These are phyloP conservation scores for Nyctibius grandis DNA, from an alignment of 2,797 vertebrate species.

Conservation along the genomic window DNA sequence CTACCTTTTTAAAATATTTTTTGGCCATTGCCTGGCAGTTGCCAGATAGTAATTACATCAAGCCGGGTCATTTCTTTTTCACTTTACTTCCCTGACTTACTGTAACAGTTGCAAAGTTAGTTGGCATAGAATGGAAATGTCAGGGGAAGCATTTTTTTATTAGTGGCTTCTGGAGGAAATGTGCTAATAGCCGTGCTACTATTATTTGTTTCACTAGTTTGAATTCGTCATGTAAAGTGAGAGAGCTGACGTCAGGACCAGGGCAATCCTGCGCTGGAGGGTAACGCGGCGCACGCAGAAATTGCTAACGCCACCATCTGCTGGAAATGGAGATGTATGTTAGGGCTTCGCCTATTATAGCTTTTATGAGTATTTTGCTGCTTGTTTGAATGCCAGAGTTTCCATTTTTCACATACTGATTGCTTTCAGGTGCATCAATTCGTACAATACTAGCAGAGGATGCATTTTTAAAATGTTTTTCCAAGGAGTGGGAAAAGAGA, in stretches of 20 bases:
- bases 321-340: background rate
- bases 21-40: background rate
- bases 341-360: background rate
- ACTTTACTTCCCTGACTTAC: background rate
- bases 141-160: background rate
- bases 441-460: background rate
- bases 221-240: background rate
- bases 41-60: background rate
- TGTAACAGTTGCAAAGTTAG: background rate
- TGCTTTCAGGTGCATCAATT: background rate
- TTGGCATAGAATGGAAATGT: background rate
- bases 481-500: background rate
- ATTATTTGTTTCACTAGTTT: background rate
- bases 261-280: background rate
- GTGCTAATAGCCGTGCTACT: background rate
- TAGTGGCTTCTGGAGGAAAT: constrained; percentile 11
- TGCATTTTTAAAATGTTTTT: background rate
- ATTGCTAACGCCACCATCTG: constrained; percentile 19
- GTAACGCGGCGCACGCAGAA: background rate
- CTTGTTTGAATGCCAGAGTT: background rate
- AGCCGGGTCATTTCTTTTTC: background rate
- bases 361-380: background rate
- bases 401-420: background rate
- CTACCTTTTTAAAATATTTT: background rate
- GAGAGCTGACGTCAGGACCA: background rate